phyloP scores from a whole-genome alignment of 2,888 invertebrate genomes.

The Barypeithes pellucidus region DNA sequence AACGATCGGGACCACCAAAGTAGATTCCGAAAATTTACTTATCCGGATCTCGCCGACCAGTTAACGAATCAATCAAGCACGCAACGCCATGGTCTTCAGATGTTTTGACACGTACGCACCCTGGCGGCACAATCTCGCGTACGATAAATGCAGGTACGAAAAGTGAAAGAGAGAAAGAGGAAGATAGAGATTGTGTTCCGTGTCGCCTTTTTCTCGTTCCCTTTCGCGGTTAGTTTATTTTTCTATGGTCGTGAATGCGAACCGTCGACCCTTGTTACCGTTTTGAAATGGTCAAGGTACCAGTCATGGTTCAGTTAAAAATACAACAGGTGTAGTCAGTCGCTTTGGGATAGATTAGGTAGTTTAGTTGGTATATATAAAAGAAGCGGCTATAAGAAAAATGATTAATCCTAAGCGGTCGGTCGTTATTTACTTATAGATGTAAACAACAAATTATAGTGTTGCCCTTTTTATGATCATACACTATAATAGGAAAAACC shows the following conservation, averaged over 20 bases:
- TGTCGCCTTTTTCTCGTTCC: neutral
- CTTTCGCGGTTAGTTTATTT: neutral
- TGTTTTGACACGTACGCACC: slow-evolving; percentile 35
- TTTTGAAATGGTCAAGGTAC: slow-evolving; percentile 22
- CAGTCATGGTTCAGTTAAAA: neutral
- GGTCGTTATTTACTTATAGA: no score
- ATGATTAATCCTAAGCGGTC: no score
- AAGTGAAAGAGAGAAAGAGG: neutral
- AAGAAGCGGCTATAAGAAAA: neutral
- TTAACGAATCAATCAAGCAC: slow-evolving; percentile 28
- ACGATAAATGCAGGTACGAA: slow-evolving; percentile 22
- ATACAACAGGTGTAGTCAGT: slow-evolving; percentile 8
- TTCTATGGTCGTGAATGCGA: neutral
- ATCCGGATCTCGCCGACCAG: slow-evolving; percentile 23
- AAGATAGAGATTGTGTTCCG: neutral
- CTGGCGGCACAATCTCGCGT: slow-evolving; percentile 8
- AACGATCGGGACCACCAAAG: slow-evolving; percentile 28
- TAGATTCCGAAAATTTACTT: slow-evolving; percentile 11
- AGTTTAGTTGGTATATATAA: neutral
- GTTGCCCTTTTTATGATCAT: no score
- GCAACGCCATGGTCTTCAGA: slow-evolving; percentile 18
- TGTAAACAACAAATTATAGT: no score
- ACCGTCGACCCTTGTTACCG: slow-evolving; percentile 19
- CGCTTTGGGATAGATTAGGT: neutral
- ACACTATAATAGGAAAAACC: no score